A percentile compares a stretch with the other conserved stretches of the same genome.
These are phyloP conservation scores for Tyrannus savana DNA, from an alignment of 2,113 vertebrate genomes.

Conservation along the genomic window DNA sequence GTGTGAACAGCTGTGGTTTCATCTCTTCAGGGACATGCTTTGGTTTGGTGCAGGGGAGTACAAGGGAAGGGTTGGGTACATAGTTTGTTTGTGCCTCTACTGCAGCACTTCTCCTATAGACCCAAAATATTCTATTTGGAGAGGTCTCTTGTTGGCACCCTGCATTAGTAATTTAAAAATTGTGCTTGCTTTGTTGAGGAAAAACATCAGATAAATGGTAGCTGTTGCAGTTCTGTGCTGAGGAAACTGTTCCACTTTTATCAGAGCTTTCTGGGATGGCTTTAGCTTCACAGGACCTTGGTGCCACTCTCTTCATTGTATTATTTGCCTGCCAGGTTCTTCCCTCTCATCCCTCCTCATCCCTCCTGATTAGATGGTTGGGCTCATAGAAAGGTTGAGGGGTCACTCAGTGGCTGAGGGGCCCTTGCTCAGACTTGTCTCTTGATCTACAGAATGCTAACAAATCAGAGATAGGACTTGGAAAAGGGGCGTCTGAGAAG, in stretches of 20 bases:
- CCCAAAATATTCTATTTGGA: not conserved
- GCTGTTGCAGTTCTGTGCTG: not conserved
- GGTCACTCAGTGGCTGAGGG: not conserved
- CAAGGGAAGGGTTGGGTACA: not conserved
- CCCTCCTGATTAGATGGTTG: no score
- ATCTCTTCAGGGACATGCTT: not conserved
- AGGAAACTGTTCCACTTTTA: not conserved
- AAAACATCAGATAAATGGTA: not conserved
- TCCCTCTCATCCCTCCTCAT: not conserved
- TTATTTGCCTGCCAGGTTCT: not conserved
- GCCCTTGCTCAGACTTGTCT: not conserved
- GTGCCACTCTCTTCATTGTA: not conserved
- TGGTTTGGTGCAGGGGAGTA: not conserved
- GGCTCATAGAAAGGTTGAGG: not conserved
- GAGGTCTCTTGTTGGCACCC: not conserved
- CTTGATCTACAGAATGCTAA: slow-evolving; percentile 40
- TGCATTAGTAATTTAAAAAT: not conserved
- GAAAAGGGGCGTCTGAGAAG: slow-evolving; percentile 7
- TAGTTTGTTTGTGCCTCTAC: not conserved
- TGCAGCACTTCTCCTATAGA: not conserved
- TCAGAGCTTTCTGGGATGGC: not conserved
- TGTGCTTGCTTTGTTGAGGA: not conserved
- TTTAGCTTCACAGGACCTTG: not conserved
- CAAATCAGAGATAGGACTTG: slow-evolving; percentile 46
- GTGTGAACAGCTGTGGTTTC: not conserved